phyloP scores from a whole-genome alignment of 1,140 invertebrate species.

The Heliconius eleuchia region DNA sequence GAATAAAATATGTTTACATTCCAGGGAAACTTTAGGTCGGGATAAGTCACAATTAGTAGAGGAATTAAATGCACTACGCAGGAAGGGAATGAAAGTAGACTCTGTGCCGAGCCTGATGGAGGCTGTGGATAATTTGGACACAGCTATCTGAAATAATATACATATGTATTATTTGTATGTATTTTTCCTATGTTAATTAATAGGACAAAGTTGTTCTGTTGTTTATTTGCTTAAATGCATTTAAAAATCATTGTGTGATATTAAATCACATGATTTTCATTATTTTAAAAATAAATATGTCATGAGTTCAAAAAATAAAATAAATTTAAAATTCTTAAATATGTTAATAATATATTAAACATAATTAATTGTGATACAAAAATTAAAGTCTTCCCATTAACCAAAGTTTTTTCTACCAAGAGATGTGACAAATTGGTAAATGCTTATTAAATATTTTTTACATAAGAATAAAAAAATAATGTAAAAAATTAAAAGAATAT shows the following conservation, averaged over 20 bases:
- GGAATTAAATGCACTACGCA: constrained; percentile 82
- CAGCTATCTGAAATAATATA: constrained; percentile 41
- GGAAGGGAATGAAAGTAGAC: constrained; percentile 83
- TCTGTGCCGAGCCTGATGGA: constrained; percentile 82
- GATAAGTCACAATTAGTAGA: constrained; percentile 84
- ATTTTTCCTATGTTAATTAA: neutral
- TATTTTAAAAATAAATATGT: neutral
- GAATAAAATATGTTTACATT: constrained; percentile 39
- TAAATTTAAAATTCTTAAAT: too few species aligned
- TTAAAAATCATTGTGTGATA: neutral
- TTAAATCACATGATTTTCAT: too few species aligned
- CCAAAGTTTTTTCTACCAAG: neutral
- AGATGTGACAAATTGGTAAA: neutral
- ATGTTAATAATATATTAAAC: too few species aligned
- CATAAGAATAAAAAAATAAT: neutral
- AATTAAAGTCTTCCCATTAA: neutral
- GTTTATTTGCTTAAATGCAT: neutral
- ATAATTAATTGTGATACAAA: neutral
- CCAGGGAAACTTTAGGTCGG: constrained; percentile 84
- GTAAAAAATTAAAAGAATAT: neutral
- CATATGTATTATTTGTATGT: neutral
- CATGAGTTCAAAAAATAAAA: neutral
- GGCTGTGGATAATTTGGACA: constrained; percentile 78
- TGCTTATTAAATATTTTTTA: neutral
- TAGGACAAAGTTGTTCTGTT: neutral